Evolutionary conservation across 2,113 vertebrate species (phyloP).

Genomic region (Xyliphius kryptos): DNA sequence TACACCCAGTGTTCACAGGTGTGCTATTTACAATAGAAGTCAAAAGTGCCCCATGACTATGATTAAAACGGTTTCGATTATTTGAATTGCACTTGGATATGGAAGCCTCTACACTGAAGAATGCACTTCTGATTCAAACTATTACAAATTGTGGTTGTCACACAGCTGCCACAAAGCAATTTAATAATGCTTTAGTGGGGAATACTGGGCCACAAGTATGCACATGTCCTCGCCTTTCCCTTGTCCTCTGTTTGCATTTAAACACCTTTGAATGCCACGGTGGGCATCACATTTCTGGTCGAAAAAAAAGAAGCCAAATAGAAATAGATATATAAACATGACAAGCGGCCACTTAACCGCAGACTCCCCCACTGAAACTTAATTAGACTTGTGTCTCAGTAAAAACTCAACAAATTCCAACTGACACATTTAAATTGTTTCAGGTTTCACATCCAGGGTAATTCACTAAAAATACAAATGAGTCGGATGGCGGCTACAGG

Average conservation of each 20-base stretch:
- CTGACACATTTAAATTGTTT: slow-evolving; percentile 70
- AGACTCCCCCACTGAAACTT: slow-evolving; percentile 62
- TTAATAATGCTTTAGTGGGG: slow-evolving; percentile 41
- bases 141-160: slow-evolving; percentile 17
- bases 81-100: slow-evolving; percentile 38
- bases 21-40: slow-evolving; percentile 44
- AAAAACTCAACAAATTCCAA: slow-evolving; percentile 69
- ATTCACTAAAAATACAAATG: slow-evolving; percentile 75
- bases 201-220: slow-evolving; percentile 26
- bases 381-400: slow-evolving; percentile 59
- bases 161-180: slow-evolving; percentile 28
- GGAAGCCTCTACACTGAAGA: slow-evolving; percentile 19
- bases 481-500: slow-evolving; percentile 48
- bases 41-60: slow-evolving; percentile 52
- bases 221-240: slow-evolving; percentile 33
- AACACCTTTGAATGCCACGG: slow-evolving; percentile 52
- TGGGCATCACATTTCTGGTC: slow-evolving; percentile 35
- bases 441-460: slow-evolving; percentile 67
- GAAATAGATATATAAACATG: slow-evolving; percentile 69
- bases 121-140: slow-evolving; percentile 18
- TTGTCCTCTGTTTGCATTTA: slow-evolving; percentile 44
- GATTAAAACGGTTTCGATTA: slow-evolving; percentile 58
- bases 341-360: slow-evolving; percentile 69
- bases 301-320: slow-evolving; percentile 45
- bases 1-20: slow-evolving; percentile 48